phyloP scores from a whole-genome alignment of 2,888 invertebrate genomes.

The Ophioninae sp. region DNA sequence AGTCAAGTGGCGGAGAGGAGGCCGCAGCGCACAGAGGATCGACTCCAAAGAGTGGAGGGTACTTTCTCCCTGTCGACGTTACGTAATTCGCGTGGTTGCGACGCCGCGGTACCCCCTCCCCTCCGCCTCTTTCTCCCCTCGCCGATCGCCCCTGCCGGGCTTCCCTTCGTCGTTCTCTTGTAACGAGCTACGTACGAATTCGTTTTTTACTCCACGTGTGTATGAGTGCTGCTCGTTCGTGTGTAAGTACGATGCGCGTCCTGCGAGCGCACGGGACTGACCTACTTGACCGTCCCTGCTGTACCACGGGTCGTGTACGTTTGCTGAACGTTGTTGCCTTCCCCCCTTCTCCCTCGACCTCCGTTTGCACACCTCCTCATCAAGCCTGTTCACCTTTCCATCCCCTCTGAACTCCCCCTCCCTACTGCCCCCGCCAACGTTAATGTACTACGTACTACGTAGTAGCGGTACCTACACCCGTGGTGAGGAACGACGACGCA shows the following conservation, averaged over 20 bases:
- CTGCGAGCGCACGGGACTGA: slow-evolving; percentile 73
- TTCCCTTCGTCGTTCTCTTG: slow-evolving; percentile 45
- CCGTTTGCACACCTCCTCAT: not conserved
- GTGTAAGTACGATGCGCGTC: slow-evolving; percentile 25
- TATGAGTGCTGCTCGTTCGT: not conserved
- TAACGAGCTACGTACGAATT: slow-evolving; percentile 37
- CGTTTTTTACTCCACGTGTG: slow-evolving; percentile 23
- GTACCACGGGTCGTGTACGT: slow-evolving; percentile 58
- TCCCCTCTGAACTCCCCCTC: slow-evolving; percentile 8
- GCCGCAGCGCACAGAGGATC: slow-evolving; percentile 44
- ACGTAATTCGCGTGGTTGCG: slow-evolving; percentile 73
- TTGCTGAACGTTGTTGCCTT: slow-evolving; percentile 26
- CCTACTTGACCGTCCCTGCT: slow-evolving; percentile 76
- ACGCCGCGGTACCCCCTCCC: slow-evolving; percentile 42
- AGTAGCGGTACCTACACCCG: not conserved
- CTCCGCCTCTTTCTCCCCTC: not conserved
- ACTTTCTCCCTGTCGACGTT: slow-evolving; percentile 78
- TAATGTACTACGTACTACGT: slow-evolving; percentile 28
- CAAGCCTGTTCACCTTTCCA: not conserved
- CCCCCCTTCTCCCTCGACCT: not conserved
- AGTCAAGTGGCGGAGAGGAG: slow-evolving; percentile 24
- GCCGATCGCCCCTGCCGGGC: slow-evolving; percentile 41
- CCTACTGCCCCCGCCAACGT: not conserved
- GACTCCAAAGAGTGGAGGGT: slow-evolving; percentile 65
- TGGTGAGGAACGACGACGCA: slow-evolving; percentile 4